phyloP scores from a whole-genome alignment of 2,797 vertebrate genomes.

The Forpus xanthops region DNA sequence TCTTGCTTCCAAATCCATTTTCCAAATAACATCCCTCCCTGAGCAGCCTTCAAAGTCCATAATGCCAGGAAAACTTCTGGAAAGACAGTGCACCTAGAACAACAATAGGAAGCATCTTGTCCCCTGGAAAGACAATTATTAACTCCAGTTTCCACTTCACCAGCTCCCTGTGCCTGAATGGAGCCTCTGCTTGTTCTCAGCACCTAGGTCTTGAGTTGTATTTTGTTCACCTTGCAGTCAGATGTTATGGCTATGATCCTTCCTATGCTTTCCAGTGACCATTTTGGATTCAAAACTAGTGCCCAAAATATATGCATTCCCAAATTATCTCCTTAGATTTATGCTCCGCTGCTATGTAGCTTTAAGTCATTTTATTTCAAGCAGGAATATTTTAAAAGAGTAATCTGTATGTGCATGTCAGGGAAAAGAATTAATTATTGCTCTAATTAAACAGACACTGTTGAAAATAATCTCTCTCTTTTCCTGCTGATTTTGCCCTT shows the following conservation, averaged over 20 bases:
- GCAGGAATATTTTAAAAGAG: conserved; percentile 48
- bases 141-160: conserved; percentile 33
- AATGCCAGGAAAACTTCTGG: not conserved
- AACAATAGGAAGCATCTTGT: not conserved
- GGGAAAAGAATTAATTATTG: conserved; percentile 55
- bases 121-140: not conserved
- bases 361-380: conserved; percentile 59
- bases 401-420: conserved; percentile 19
- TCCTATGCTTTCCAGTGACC: not conserved
- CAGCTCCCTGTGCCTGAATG: not conserved
- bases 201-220: not conserved
- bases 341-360: conserved; percentile 17
- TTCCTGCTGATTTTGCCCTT: conserved; percentile 48
- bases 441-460: conserved; percentile 52
- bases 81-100: not conserved
- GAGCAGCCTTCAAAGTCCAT: not conserved
- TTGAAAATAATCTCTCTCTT: conserved; percentile 49
- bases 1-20: not conserved
- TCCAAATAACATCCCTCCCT: not conserved
- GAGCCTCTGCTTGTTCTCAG: not conserved
- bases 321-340: conserved; percentile 33
- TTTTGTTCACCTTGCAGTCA: conserved; percentile 2
- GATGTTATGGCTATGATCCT: not conserved
- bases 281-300: conserved; percentile 34
- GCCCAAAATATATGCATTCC: not conserved